Evolutionary conservation across 2,113 vertebrate species (phyloP), one percentile per base, ranked within the genome.

Genomic region (Phalacrocorax carbo): DNA sequence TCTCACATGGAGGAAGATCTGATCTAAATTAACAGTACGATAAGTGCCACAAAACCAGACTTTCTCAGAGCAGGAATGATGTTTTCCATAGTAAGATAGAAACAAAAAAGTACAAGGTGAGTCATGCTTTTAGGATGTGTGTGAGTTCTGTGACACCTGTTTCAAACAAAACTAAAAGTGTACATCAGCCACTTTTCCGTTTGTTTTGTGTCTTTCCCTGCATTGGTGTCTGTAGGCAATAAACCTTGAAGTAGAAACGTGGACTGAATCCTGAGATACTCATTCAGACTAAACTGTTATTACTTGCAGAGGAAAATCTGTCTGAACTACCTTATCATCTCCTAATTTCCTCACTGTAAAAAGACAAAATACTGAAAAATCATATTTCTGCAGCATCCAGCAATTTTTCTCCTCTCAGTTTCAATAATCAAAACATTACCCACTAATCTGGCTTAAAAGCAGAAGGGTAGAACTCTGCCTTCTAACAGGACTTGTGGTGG

Each of bases 1-100:
- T 32, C 25, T 81, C 0, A 0, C 32, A 32, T 5, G 7, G 52
- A 78, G 48, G 44, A 88, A 78, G n/a, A 46, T 8, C 13, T 71
- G 64, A 55, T 5, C 29, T 65, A 15, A 65, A 29, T 84, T 71
- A 86, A 64, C 1, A 2, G 42, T 66, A 49, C 1, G 1, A 1
- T 46, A 40, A 58, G 20, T 72, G 22, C 62, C 22, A 54, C 21
- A 58, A 85, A 80, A 36, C 2, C 29, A 66, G 46, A 40, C 9
- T 34, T 96, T 78, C 48, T 81, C 13, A 17, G 32, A 71, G 3
- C 14, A 79, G 30, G 32, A 88, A 52, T 34, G 3, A 22, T 54
- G 9, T 58, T 88, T 88, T 89, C 44, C 7, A 3, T 5, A 22
- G 11, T 18, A 61, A 88, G 92, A 60, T 3, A 78, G 52, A 89